Percentiles rank a stretch among this genome's conserved stretches.
Evolutionary conservation across 2,888 invertebrate genomes (phyloP).

Genomic region (Vannuccia rotundouncinata): DNA sequence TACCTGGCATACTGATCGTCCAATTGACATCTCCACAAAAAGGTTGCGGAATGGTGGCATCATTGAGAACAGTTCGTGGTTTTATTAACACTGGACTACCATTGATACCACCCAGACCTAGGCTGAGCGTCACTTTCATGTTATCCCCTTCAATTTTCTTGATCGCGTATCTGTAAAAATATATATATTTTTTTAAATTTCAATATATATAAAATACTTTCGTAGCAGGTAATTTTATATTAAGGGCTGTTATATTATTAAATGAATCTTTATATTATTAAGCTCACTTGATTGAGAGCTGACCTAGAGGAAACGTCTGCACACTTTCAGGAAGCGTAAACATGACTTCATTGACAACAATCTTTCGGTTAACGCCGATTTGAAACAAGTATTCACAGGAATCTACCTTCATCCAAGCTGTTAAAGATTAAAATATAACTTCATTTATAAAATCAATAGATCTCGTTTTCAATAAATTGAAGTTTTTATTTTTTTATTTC

Average conservation of each 20-base stretch:
- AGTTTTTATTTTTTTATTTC: too few relatives aligned
- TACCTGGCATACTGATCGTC: not conserved
- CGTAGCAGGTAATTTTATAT: too few relatives aligned
- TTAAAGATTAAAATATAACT: too few relatives aligned
- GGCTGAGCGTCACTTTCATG: not conserved
- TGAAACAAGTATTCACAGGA: not conserved
- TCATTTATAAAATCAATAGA: too few relatives aligned
- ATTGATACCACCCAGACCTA: not conserved
- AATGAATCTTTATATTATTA: not conserved
- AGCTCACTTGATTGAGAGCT: not conserved
- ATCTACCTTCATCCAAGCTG: slow-evolving; percentile 33
- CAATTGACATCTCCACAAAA: not conserved
- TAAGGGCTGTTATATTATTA: too few relatives aligned
- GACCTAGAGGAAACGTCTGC: not conserved
- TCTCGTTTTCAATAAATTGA: too few relatives aligned
- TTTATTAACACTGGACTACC: not conserved
- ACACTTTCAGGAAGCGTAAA: slow-evolving; percentile 17
- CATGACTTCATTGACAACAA: slow-evolving; percentile 9
- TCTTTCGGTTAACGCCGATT: slow-evolving; percentile 12
- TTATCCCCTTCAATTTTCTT: not conserved
- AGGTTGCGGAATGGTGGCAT: not conserved
- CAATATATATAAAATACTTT: too few relatives aligned
- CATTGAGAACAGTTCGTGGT: not conserved
- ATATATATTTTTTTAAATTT: not conserved
- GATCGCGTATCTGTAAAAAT: not conserved